These are phyloP conservation scores for Hephaestus fuliginosus DNA, from an alignment of 2,797 vertebrate genomes.

Conservation along the genomic window DNA sequence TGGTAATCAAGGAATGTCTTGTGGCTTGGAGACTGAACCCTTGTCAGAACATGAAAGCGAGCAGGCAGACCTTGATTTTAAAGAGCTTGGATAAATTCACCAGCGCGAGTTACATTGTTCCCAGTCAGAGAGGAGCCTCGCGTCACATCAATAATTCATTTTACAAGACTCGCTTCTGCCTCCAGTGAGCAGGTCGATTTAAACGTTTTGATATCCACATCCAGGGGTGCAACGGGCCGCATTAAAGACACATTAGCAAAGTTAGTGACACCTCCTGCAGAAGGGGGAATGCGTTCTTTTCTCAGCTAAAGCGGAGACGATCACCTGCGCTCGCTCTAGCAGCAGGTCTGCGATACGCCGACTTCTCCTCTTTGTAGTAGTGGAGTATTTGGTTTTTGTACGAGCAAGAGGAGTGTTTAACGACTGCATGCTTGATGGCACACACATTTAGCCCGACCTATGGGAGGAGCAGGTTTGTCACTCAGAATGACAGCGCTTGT, in stretches of 20 bases:
- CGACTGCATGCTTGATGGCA: constrained; percentile 47
- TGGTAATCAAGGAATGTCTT: constrained; percentile 70
- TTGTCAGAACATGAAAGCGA: constrained; percentile 80
- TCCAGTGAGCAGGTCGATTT: constrained; percentile 73
- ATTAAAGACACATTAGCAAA: constrained; percentile 72
- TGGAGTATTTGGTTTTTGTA: constrained; percentile 39
- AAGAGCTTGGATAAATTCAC: constrained; percentile 70
- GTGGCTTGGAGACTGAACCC: constrained; percentile 67
- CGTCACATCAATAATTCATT: constrained; percentile 80
- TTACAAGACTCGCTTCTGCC: constrained; percentile 74
- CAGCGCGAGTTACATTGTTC: constrained; percentile 75
- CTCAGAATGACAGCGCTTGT: constrained; percentile 37
- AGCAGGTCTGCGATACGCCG: constrained; percentile 19
- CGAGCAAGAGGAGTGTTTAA: constrained; percentile 56
- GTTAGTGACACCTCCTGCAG: constrained; percentile 58
- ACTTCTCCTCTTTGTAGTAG: constrained; percentile 26
- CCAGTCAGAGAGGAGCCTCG: constrained; percentile 69
- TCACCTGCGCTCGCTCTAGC: constrained; percentile 39
- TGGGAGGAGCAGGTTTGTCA: constrained; percentile 43
- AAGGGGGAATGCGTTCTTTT: constrained; percentile 41
- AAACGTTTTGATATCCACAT: constrained; percentile 73
- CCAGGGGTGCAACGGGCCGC: constrained; percentile 48
- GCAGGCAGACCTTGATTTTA: constrained; percentile 75
- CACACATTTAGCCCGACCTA: constrained; percentile 39
- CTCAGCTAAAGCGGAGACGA: constrained; percentile 26